Percentiles rank a stretch among this genome's conserved stretches.
phyloP scores from a whole-genome alignment of 64 coral and sea anemone species.

The Anthopleura sola region DNA sequence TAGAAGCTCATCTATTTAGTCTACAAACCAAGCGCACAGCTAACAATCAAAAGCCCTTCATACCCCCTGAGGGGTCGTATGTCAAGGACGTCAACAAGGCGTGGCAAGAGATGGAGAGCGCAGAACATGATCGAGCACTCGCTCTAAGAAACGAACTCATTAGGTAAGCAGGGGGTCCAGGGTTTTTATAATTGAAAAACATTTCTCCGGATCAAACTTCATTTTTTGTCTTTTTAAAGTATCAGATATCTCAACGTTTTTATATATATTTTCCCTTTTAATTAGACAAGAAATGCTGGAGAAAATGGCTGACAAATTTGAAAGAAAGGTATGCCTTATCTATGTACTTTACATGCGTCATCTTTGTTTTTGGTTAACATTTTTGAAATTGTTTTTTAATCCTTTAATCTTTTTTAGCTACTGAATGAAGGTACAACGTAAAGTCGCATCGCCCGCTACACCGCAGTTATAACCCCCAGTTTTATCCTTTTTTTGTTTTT shows the following conservation, averaged over 20 bases:
- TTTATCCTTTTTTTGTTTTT: background rate
- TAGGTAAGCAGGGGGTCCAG: too few species aligned
- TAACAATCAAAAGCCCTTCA: slow-evolving; percentile 74
- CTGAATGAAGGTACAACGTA: too few species aligned
- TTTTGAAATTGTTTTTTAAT: too few species aligned
- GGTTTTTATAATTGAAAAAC: too few species aligned
- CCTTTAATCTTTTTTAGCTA: too few species aligned
- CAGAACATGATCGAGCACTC: slow-evolving; percentile 88
- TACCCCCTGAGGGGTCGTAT: slow-evolving; percentile 61
- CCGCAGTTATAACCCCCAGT: background rate
- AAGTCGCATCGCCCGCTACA: too few species aligned
- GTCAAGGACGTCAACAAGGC: slow-evolving; percentile 82
- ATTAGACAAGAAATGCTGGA: slow-evolving; percentile 81
- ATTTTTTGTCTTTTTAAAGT: too few species aligned
- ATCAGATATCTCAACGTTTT: too few species aligned
- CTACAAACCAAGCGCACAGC: slow-evolving; percentile 86
- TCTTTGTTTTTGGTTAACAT: too few species aligned
- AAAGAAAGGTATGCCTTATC: slow-evolving; percentile 71
- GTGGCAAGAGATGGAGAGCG: slow-evolving; percentile 87
- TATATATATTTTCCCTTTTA: background rate
- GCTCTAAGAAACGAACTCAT: slow-evolving; percentile 87
- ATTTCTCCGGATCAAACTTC: too few species aligned
- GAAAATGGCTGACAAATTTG: slow-evolving; percentile 92
- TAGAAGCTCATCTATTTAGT: slow-evolving; percentile 89
- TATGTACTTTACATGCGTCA: background rate